These are phyloP conservation scores for Papilio demoleus DNA, from an alignment of 2,888 invertebrate species.

Conservation along the genomic window DNA sequence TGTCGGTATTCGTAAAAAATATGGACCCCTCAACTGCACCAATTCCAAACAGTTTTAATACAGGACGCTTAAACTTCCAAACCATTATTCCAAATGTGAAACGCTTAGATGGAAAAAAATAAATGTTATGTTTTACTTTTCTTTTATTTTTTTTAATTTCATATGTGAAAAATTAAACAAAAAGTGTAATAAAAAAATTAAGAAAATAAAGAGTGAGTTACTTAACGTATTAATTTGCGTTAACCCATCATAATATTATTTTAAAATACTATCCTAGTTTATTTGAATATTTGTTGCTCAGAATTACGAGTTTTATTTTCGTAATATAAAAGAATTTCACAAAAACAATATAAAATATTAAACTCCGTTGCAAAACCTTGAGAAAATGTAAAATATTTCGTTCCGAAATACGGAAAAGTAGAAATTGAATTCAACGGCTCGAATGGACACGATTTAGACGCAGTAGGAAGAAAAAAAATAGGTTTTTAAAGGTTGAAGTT, in stretches of 20 bases:
- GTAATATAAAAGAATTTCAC: neutral
- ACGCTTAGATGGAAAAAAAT: no score
- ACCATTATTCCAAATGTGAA: neutral
- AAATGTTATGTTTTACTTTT: no score
- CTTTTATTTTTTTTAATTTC: no score
- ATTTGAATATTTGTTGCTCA: no score
- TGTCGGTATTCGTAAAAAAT: neutral
- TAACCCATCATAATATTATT: no score
- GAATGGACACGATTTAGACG: constrained; percentile 17
- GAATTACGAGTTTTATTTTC: no score
- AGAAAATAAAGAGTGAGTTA: no score
- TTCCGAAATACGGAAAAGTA: constrained; percentile 14
- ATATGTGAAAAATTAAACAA: no score
- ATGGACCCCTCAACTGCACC: neutral
- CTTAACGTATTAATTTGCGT: no score
- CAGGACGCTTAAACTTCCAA: neutral
- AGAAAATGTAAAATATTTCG: constrained; percentile 30
- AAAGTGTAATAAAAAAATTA: no score
- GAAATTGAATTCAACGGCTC: constrained; percentile 31
- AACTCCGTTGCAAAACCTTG: constrained; percentile 21
- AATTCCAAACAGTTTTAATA: constrained; percentile 11
- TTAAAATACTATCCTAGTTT: no score
- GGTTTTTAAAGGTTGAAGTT: no score
- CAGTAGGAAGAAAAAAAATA: neutral
- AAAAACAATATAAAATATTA: neutral